Conservation (phyloP, 2,113 vertebrate genomes). For the Rutilus rutilus region DNA sequence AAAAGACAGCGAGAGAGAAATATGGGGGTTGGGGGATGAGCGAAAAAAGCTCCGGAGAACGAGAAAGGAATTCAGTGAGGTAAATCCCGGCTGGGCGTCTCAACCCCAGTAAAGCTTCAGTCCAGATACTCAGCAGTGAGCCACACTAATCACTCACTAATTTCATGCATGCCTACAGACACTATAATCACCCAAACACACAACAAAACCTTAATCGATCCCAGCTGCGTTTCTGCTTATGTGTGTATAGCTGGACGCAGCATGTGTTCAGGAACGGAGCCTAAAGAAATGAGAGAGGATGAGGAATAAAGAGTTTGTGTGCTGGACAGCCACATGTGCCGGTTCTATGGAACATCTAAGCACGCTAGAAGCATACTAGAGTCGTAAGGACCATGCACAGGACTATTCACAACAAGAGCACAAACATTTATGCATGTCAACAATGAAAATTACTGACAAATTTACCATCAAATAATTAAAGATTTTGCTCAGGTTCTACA, state of each 20-base stretch:
- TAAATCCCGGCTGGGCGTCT: conserved; percentile 38
- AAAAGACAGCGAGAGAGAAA: neutral
- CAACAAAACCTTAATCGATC: conserved; percentile 73
- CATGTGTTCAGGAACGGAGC: conserved; percentile 45
- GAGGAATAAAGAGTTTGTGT: neutral
- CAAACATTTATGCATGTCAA: neutral
- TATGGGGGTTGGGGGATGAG: neutral
- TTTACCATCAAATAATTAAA: neutral
- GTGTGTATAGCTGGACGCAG: conserved; percentile 30
- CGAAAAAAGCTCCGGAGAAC: neutral
- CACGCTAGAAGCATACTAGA: neutral
- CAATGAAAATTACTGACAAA: neutral
- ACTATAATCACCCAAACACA: conserved; percentile 66
- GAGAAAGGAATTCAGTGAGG: neutral
- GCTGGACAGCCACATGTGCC: neutral
- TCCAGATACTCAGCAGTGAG: conserved; percentile 59
- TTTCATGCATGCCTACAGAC: conserved; percentile 61
- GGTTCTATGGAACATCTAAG: neutral
- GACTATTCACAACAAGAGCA: neutral
- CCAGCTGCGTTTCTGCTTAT: conserved; percentile 70
- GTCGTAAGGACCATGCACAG: too few relatives aligned
- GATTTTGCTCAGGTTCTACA: neutral
- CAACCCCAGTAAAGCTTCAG: conserved; percentile 12
- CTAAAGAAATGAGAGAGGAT: conserved; percentile 52
- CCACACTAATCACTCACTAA: conserved; percentile 68